Conservation (phyloP, 2,888 invertebrate genomes). For the Acronicta aceris region DNA sequence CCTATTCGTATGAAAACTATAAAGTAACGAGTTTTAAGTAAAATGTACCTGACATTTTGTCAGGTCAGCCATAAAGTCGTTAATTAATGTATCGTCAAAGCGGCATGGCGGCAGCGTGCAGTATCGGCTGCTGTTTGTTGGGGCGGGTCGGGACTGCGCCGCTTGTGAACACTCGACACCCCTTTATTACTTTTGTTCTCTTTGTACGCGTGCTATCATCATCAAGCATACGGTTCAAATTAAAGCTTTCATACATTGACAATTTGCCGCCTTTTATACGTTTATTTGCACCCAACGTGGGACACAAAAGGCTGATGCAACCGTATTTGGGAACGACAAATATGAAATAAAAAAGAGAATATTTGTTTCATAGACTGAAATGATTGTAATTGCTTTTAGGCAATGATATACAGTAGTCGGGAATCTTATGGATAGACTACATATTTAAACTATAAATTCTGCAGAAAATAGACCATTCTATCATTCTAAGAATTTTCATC, state of each 20-base stretch:
- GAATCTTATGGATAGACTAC: no score
- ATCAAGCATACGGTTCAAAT: conserved; percentile 81
- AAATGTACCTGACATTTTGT: conserved; percentile 49
- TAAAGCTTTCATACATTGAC: conserved; percentile 78
- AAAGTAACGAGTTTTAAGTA: conserved; percentile 44
- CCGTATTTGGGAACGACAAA: conserved; percentile 27
- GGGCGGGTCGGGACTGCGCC: conserved; percentile 54
- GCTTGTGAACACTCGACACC: conserved; percentile 81
- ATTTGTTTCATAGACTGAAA: not conserved
- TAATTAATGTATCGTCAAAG: conserved; percentile 38
- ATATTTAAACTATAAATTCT: no score
- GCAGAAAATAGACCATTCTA: no score
- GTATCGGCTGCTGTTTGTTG: conserved; percentile 52
- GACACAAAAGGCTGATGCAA: conserved; percentile 53
- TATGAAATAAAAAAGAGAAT: not conserved
- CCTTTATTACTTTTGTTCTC: conserved; percentile 85
- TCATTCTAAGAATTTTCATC: no score
- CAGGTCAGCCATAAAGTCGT: conserved; percentile 40
- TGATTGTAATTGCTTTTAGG: no score
- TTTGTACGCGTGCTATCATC: conserved; percentile 79
- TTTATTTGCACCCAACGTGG: conserved; percentile 75
- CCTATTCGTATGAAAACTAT: conserved; percentile 32
- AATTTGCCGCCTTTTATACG: conserved; percentile 70
- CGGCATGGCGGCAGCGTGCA: conserved; percentile 25
- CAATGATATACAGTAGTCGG: no score